Percentiles rank a stretch among this genome's conserved stretches.
phyloP scores from a whole-genome alignment of 2,797 vertebrate species.

The Acipenser transmontanus region DNA sequence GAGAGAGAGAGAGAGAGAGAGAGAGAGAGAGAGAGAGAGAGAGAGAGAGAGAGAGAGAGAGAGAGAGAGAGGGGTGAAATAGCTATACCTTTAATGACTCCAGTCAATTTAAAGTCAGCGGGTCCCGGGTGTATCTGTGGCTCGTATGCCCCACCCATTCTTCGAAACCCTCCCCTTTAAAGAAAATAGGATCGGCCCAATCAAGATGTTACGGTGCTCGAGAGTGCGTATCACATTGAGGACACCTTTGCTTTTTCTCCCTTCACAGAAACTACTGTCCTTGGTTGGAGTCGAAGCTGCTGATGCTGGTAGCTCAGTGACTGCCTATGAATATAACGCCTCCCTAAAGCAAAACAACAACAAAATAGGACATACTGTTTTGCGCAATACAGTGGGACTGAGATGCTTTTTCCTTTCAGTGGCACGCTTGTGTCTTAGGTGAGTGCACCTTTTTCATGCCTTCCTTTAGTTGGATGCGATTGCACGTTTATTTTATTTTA shows the following conservation, averaged over 20 bases:
- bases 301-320: neutral
- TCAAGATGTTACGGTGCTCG: neutral
- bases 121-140: neutral
- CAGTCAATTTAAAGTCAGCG: neutral
- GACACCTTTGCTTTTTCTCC: neutral
- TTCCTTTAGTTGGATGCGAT: too few species aligned
- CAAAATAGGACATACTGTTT: neutral
- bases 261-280: neutral
- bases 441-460: neutral
- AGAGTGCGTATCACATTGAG: neutral
- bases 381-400: neutral
- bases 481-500: too few species aligned
- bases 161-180: neutral
- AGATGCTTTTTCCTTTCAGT: neutral
- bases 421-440: neutral
- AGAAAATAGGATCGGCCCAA: neutral
- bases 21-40: neutral
- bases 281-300: neutral
- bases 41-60: neutral
- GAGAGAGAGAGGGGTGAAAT: constrained; percentile 12
- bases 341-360: neutral
- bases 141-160: neutral
- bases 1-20: neutral
- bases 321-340: neutral
- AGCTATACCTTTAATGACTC: neutral